Base-by-base conservation (phyloP, 2,888 invertebrate genomes). In the Psococerastis gibbosa region DNA sequence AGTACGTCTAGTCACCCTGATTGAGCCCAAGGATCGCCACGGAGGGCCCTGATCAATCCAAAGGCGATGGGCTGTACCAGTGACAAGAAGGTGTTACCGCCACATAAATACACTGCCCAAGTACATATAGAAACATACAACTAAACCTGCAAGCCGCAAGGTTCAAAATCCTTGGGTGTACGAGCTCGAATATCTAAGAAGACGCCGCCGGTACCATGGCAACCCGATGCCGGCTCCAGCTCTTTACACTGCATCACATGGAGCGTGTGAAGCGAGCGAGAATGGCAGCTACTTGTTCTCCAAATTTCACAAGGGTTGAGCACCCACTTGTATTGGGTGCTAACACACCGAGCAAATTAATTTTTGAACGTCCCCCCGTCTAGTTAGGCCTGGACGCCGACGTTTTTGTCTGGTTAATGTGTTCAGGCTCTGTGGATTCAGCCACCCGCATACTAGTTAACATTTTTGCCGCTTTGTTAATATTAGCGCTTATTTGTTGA, bases 401-500 rank as follows among this genome's bases (percentile, higher is more conserved):
- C 38, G 17, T 38, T 38, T 34, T 34, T 34, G 17, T 38, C 20
- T 38, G 38, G 17, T 38, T 33, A 17, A 17, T 16, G 13, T 18
- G 38, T 20, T 38, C 22, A 38, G 13, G 13, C 22, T 20, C n/a
- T 38, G 38, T 38, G 38, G 20, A 38, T 20, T 18, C 20, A 5
- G 8, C 27, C 8, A 6, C 11, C 11, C 6, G 11, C 27, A 27
- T 20, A 18, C 22, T 38, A 38, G 38, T 38, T 38, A 18, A 20
- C 17, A 38, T 38, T 20, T 20, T 20, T 38, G n/a, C 38, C 38
- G 38, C 38, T 18, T 38, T 38, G 20, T 38, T 38, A 20, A 18
- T 38, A 20, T 38, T 38, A 20, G 38, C 38, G 38, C 38, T 38
- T 22, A 38, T 17, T 38, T 38, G 38, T 38, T 38, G 38, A 38